These are phyloP conservation scores for Meandrusa payeni DNA, from an alignment of 2,888 invertebrate genomes.

Conservation along the genomic window DNA sequence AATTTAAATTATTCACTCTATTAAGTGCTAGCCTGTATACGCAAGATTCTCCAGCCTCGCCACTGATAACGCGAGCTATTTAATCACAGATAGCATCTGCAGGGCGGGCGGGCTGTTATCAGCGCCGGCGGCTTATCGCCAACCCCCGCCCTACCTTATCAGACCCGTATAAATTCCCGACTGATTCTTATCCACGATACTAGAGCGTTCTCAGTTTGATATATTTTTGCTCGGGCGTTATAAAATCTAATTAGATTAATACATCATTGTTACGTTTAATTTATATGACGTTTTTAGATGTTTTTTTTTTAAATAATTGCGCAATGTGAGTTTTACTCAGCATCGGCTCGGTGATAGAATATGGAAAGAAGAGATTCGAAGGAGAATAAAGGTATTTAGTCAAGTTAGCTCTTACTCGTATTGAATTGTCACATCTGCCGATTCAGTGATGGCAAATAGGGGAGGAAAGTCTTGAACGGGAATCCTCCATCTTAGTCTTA, in stretches of 20 bases:
- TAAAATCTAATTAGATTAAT: conserved; percentile 16
- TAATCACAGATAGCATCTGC: conserved; percentile 70
- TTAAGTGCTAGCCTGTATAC: conserved; percentile 37
- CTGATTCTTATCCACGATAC: conserved; percentile 40
- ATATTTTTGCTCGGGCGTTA: conserved; percentile 21
- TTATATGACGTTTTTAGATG: background rate
- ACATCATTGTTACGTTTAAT: background rate
- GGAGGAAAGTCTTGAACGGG: too few species aligned
- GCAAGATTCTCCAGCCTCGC: conserved; percentile 52
- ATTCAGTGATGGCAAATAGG: too few species aligned
- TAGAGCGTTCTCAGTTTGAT: conserved; percentile 29
- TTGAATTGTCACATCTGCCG: too few species aligned
- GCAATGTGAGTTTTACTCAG: too few species aligned
- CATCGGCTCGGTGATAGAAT: too few species aligned
- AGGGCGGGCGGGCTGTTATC: conserved; percentile 64
- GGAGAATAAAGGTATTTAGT: too few species aligned
- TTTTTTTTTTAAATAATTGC: too few species aligned
- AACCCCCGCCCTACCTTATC: conserved; percentile 40
- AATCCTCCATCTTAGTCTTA: too few species aligned
- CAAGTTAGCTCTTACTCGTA: too few species aligned
- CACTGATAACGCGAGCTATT: conserved; percentile 66
- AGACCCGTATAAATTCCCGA: conserved; percentile 54
- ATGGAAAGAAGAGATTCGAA: too few species aligned
- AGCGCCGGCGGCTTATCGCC: conserved; percentile 56
- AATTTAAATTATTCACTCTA: conserved; percentile 28